Evolutionary conservation across 1,140 invertebrate species (phyloP).

Genomic region (Pararge aegeria): DNA sequence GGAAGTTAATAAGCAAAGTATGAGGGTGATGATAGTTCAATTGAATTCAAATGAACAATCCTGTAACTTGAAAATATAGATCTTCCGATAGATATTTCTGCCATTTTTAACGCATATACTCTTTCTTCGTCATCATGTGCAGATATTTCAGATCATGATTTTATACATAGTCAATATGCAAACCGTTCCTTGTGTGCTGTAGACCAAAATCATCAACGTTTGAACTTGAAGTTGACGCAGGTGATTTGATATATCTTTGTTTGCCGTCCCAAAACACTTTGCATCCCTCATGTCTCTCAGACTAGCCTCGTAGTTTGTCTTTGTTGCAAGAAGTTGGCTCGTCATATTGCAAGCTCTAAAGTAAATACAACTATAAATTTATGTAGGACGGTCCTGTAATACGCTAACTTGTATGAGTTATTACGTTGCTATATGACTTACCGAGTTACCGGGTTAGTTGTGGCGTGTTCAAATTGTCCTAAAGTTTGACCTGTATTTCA

Average conservation of each 20-base stretch:
- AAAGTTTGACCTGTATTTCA: too few species aligned
- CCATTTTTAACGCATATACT: too few species aligned
- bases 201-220: not conserved
- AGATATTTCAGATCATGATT: too few species aligned
- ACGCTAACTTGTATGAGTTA: not conserved
- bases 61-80: too few species aligned
- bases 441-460: not conserved
- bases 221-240: slow-evolving; percentile 25
- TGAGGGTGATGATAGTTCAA: too few species aligned
- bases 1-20: too few species aligned
- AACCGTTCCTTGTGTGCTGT: not conserved
- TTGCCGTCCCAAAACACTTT: slow-evolving; percentile 33
- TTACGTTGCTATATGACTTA: not conserved
- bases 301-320: slow-evolving; percentile 40
- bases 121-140: too few species aligned
- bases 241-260: slow-evolving; percentile 51
- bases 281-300: slow-evolving; percentile 41
- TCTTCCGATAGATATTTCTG: too few species aligned
- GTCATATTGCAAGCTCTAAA: slow-evolving; percentile 29
- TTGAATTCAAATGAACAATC: too few species aligned
- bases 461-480: too few species aligned
- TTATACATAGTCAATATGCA: not conserved
- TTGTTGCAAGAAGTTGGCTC: slow-evolving; percentile 51
- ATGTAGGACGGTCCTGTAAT: not conserved
- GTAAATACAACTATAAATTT: not conserved